Conservation (phyloP, 2,113 vertebrate species). For the Polyodon spathula region DNA sequence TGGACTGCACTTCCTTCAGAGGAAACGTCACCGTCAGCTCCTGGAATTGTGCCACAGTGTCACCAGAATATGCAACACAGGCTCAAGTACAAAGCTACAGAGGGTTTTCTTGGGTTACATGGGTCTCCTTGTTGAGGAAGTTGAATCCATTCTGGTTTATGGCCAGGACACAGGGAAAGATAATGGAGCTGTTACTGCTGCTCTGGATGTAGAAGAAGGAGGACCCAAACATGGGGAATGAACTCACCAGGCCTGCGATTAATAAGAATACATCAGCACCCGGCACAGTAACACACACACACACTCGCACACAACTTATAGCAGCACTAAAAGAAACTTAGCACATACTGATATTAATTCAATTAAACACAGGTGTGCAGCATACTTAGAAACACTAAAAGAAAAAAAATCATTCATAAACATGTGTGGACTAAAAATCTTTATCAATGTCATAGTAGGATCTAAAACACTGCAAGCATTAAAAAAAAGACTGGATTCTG, state of each 20-base stretch:
- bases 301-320: too few species aligned
- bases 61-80: background rate
- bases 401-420: too few species aligned
- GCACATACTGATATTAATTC: too few species aligned
- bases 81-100: too few species aligned
- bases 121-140: slow-evolving; percentile 86
- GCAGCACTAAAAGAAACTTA: too few species aligned
- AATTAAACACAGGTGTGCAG: too few species aligned
- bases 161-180: slow-evolving; percentile 81
- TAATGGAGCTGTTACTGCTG: slow-evolving; percentile 67
- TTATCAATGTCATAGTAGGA: too few species aligned
- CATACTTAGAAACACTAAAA: too few species aligned
- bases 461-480: too few species aligned
- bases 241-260: slow-evolving; percentile 76
- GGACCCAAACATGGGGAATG: slow-evolving; percentile 86
- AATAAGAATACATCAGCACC: slow-evolving; percentile 2
- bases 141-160: slow-evolving; percentile 89
- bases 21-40: slow-evolving; percentile 75
- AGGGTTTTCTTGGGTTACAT: slow-evolving; percentile 70
- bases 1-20: slow-evolving; percentile 86
- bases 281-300: background rate
- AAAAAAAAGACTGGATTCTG: too few species aligned
- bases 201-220: slow-evolving; percentile 96
- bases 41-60: slow-evolving; percentile 36
- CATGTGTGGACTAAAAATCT: too few species aligned